Conservation (phyloP, 1,140 invertebrate genomes). For the Tetragonula clypearis region DNA sequence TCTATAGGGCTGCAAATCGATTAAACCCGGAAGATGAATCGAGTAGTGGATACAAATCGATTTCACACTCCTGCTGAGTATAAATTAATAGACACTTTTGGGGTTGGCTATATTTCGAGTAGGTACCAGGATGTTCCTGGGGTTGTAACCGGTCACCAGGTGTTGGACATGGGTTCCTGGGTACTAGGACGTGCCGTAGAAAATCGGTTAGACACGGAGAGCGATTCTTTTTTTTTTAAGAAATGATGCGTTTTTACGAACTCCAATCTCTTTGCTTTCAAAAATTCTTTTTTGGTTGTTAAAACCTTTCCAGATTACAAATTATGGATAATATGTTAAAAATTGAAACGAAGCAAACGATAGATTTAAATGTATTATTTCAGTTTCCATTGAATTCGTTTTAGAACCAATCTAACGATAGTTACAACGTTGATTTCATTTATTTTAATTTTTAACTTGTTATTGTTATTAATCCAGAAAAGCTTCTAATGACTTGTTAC, state of each 20-base stretch:
- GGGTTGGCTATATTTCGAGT: conserved; percentile 39
- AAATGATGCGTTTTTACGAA: conserved; percentile 23
- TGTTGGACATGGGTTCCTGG: conserved; percentile 56
- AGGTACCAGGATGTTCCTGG: conserved; percentile 53
- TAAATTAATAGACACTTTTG: conserved; percentile 75
- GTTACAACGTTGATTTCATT: too few species aligned
- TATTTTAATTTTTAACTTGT: too few species aligned
- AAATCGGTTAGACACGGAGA: conserved; percentile 64
- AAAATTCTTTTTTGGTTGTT: background rate
- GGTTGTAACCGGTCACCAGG: conserved; percentile 60
- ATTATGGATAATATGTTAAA: background rate
- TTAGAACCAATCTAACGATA: too few species aligned
- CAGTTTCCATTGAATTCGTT: too few species aligned
- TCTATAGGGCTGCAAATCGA: background rate
- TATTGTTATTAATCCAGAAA: too few species aligned
- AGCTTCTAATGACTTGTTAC: too few species aligned
- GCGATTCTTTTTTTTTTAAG: background rate
- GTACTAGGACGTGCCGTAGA: conserved; percentile 62
- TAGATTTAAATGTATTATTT: background rate
- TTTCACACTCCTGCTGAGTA: conserved; percentile 68
- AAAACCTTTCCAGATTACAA: background rate
- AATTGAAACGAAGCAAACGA: background rate
- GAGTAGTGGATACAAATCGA: conserved; percentile 60
- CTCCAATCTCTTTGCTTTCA: background rate
- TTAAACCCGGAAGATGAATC: conserved; percentile 23